A percentile compares a stretch with the other conserved stretches of the same genome.
Conservation (phyloP, 1,140 invertebrate species). For the Trachelipus rathkii region DNA sequence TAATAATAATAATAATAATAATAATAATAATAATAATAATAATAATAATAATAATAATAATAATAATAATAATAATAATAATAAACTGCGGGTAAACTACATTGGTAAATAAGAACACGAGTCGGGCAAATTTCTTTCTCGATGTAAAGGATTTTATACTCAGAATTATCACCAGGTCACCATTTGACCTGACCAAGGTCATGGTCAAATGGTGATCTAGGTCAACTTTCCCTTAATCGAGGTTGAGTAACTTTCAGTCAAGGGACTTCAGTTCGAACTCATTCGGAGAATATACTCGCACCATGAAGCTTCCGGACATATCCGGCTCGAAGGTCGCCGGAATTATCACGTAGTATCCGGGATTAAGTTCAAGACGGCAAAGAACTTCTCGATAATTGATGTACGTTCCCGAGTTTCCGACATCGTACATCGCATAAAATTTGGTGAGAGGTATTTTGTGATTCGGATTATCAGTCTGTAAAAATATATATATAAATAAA, state of each 20-base stretch:
- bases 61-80: too few relatives aligned
- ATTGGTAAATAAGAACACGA: too few relatives aligned
- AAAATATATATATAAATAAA: not conserved
- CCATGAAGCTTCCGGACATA: slow-evolving; percentile 55
- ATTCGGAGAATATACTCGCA: slow-evolving; percentile 58
- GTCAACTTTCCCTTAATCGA: too few relatives aligned
- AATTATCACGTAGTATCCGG: slow-evolving; percentile 59
- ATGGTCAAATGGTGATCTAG: too few relatives aligned
- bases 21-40: too few relatives aligned
- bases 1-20: too few relatives aligned
- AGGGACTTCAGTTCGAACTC: slow-evolving; percentile 45
- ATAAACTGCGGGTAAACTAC: too few relatives aligned
- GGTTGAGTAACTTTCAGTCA: not conserved
- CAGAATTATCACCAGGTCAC: too few relatives aligned
- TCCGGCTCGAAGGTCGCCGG: slow-evolving; percentile 61
- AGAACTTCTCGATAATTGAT: slow-evolving; percentile 60
- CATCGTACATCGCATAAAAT: slow-evolving; percentile 58
- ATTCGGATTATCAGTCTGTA: slow-evolving; percentile 41
- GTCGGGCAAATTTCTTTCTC: too few relatives aligned
- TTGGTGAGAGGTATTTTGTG: slow-evolving; percentile 48
- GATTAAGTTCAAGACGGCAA: slow-evolving; percentile 55
- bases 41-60: too few relatives aligned
- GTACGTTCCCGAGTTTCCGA: slow-evolving; percentile 57
- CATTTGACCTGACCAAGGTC: too few relatives aligned
- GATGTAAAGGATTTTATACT: too few relatives aligned